Conservation (phyloP, 2,113 vertebrate genomes). For the Ailurus styani region DNA sequence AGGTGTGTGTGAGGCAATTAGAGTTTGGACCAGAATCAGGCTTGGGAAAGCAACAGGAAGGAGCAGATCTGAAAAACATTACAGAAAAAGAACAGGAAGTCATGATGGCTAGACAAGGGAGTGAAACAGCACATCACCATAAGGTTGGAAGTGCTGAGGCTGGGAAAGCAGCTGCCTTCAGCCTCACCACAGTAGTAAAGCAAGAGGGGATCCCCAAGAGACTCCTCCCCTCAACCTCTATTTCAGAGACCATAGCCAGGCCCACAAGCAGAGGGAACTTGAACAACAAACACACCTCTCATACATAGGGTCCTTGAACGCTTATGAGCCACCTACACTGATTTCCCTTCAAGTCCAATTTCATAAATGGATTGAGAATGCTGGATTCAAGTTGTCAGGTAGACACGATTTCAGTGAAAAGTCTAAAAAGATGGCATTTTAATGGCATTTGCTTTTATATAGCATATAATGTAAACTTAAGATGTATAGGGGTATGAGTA, state of each 20-base stretch:
- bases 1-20: conserved; percentile 74
- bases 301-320: neutral
- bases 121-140: conserved; percentile 30
- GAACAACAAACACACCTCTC: neutral
- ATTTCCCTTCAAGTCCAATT: neutral
- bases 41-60: conserved; percentile 65
- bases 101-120: conserved; percentile 59
- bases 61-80: conserved; percentile 62
- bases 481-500: neutral
- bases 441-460: neutral
- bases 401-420: neutral
- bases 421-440: neutral
- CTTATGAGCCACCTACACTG: neutral
- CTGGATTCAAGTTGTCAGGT: neutral
- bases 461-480: neutral
- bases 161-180: conserved; percentile 61
- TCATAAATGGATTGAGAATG: neutral
- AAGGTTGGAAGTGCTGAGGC: conserved; percentile 11
- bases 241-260: neutral
- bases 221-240: neutral
- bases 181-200: conserved; percentile 3
- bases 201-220: neutral
- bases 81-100: conserved; percentile 66
- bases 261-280: neutral
- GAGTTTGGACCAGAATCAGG: conserved; percentile 43